Evolutionary conservation across 1,140 invertebrate genomes (phyloP).

Genomic region (Cherax destructor): DNA sequence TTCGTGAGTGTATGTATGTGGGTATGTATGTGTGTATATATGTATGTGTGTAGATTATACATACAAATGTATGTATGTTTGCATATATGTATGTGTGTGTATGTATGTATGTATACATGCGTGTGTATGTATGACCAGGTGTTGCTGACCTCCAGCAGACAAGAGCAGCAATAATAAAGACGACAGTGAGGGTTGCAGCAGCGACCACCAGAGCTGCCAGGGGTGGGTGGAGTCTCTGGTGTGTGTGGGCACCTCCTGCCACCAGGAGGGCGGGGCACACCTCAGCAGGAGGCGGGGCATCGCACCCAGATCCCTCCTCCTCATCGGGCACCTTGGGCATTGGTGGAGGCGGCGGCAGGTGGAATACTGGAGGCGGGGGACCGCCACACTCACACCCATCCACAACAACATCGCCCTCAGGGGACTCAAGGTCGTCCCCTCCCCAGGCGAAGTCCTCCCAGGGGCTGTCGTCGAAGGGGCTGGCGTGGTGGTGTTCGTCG

Average conservation of each 20-base stretch:
- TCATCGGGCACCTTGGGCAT: constrained; percentile 28
- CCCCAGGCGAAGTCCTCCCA: constrained; percentile 15
- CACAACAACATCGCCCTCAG: not conserved
- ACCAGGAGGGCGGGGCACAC: constrained; percentile 65
- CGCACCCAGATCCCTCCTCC: constrained; percentile 46
- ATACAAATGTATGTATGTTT: too few species aligned
- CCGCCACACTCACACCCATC: constrained; percentile 53
- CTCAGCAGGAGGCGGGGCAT: constrained; percentile 57
- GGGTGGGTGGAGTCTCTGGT: constrained; percentile 61
- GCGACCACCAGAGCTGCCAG: constrained; percentile 65
- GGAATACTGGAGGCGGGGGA: constrained; percentile 46
- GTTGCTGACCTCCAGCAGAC: constrained; percentile 66
- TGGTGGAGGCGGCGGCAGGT: constrained; percentile 41
- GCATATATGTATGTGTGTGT: too few species aligned
- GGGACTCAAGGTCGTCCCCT: not conserved
- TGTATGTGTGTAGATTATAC: too few species aligned
- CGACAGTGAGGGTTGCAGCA: constrained; percentile 61
- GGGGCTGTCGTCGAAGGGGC: not conserved
- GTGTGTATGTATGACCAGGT: not conserved
- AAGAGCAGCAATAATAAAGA: constrained; percentile 61
- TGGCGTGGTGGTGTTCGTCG: not conserved
- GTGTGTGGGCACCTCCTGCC: constrained; percentile 65
- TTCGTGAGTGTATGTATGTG: too few species aligned
- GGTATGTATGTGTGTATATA: too few species aligned
- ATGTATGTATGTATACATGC: not conserved